A percentile compares a stretch with the other conserved stretches of the same genome.
These are phyloP conservation scores for Carabus problematicus DNA, from an alignment of 2,888 invertebrate species.

Conservation along the genomic window DNA sequence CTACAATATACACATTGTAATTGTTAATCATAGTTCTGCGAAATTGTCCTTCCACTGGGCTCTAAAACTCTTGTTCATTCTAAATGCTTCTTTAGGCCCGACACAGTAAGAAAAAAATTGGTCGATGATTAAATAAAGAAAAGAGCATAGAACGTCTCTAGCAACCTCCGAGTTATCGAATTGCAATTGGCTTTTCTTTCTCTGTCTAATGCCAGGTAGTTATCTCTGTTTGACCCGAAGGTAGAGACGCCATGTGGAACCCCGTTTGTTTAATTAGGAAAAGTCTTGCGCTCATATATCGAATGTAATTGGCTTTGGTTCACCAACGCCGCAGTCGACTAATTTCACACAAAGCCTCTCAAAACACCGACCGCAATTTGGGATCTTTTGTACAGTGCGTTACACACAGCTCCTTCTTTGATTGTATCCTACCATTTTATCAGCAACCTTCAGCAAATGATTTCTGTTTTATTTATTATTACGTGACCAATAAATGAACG, in stretches of 20 bases:
- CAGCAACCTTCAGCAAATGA: too few relatives aligned
- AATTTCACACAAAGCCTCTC: slow-evolving; percentile 46
- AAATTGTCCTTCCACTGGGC: too few relatives aligned
- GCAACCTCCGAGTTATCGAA: slow-evolving; percentile 9
- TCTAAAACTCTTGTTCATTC: too few relatives aligned
- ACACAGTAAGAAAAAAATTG: background rate
- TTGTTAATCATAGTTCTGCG: too few relatives aligned
- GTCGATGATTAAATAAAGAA: slow-evolving; percentile 15
- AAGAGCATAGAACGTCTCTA: background rate
- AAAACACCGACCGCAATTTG: slow-evolving; percentile 34
- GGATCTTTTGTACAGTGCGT: background rate
- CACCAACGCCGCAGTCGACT: slow-evolving; percentile 45
- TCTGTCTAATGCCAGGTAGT: background rate
- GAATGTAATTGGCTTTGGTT: slow-evolving; percentile 38
- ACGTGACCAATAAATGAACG: too few relatives aligned
- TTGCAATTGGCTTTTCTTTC: slow-evolving; percentile 12
- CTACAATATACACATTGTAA: too few relatives aligned
- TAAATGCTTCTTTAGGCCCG: too few relatives aligned
- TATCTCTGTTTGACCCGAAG: too few relatives aligned
- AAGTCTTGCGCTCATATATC: slow-evolving; percentile 38
- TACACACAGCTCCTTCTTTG: too few relatives aligned
- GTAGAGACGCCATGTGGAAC: slow-evolving; percentile 5
- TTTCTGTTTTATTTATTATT: too few relatives aligned
- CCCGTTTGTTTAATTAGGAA: slow-evolving; percentile 41
- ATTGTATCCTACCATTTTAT: too few relatives aligned